A percentile compares a stretch with the other conserved stretches of the same genome.
Conservation (phyloP, 1,140 invertebrate species). For the Ridgeia piscesae region DNA sequence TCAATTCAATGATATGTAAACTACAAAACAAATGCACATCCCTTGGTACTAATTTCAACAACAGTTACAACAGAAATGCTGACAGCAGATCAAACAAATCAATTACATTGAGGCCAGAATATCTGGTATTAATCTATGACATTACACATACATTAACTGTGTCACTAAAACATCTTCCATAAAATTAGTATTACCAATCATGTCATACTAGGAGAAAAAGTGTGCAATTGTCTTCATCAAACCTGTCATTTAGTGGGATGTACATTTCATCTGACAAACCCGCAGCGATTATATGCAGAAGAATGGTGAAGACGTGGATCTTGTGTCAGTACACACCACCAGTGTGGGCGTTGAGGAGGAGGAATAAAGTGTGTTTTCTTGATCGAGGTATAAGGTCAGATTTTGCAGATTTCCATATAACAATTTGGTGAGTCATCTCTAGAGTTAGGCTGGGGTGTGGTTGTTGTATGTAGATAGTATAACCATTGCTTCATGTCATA, state of each 20-base stretch:
- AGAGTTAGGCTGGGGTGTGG: too few species aligned
- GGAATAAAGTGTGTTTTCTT: neutral
- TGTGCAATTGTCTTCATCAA: neutral
- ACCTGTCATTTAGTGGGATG: neutral
- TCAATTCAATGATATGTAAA: too few species aligned
- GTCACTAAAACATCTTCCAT: neutral
- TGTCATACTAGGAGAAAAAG: neutral
- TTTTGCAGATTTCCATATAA: neutral
- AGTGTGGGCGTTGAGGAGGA: neutral
- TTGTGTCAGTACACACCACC: neutral
- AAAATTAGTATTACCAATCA: neutral
- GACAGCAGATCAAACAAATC: too few species aligned
- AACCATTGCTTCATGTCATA: too few species aligned
- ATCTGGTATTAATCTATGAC: neutral
- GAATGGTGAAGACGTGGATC: neutral
- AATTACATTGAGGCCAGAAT: neutral
- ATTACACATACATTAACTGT: neutral
- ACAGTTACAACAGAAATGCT: too few species aligned
- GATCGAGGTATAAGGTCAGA: neutral
- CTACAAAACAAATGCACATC: too few species aligned
- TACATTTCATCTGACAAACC: neutral
- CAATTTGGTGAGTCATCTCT: too few species aligned
- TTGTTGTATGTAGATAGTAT: too few species aligned
- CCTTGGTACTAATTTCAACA: too few species aligned
- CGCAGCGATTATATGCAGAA: neutral